Base-by-base conservation (phyloP, 1,140 invertebrate species). In the Cryptotermes secundus region DNA sequence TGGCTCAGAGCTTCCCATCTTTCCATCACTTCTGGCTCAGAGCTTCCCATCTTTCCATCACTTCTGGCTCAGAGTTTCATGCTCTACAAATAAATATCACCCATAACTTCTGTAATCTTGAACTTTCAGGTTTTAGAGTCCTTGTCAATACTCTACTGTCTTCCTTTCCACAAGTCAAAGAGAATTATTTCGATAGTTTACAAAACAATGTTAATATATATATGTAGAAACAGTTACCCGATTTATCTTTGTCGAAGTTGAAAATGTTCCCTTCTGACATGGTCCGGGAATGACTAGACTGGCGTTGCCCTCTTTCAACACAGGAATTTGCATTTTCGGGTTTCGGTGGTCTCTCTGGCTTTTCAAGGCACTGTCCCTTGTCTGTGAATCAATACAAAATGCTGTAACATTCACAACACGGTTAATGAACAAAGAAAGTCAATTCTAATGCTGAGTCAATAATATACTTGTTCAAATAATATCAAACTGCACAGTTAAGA, bases 221-320 rank as follows among this genome's bases (percentile, higher is more conserved):
- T 22, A 49, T 49, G 16, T 49, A 49, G 14, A 22, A 36, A 9
- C n/a, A 26, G n/a, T 34, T 45, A 82, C 83, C 83, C 38, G 83
- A 49, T 36, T 84, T n/a, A 84, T 80, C 36, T 34, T 72, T 36
- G 35, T 90, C 89, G 72, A 90, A 89, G 79, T 91, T 91, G 80
- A 91, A 90, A 80, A 91, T 91, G 84, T 90, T 90, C 9, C 91
- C 91, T 86, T 92, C 91, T 31, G 91, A 92, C 81, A 90, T 88
- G 12, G 91, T 91, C 34, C 91, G 88, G 9, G 88, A 85, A 80
- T 91, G 91, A 22, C 89, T 89, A 85, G 88, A 88, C 10, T 87
- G 86, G 83, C 88, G 88, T 22, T 90, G 88, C 14, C 35, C 88
- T 12, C 87, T 86, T 83, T 88, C 87, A 26, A 90, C 88, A 12